Conservation (phyloP, 1,140 invertebrate genomes). For the Cecropterus lyciades region DNA sequence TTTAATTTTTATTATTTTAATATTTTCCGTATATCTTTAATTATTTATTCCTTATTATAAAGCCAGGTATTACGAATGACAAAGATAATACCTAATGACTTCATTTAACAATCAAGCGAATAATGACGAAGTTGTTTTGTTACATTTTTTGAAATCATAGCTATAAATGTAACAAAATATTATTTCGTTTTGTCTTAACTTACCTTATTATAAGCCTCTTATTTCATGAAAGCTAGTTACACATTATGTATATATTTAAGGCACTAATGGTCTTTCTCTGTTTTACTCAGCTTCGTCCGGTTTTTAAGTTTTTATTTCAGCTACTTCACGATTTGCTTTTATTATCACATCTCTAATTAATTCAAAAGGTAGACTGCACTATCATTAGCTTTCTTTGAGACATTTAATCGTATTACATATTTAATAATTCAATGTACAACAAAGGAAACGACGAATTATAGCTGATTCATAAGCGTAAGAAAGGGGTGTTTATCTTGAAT, state of each 20-base stretch:
- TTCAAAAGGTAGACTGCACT: conserved; percentile 23
- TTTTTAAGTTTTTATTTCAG: conserved; percentile 30
- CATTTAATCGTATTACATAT: conserved; percentile 9
- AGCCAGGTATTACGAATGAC: too few species aligned
- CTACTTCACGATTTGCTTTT: conserved; percentile 8
- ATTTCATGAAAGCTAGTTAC: conserved; percentile 6
- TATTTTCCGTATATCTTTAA: too few species aligned
- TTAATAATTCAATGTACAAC: neutral
- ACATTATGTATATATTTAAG: neutral
- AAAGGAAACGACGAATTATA: neutral
- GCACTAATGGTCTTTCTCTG: conserved; percentile 51
- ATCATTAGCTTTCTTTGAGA: neutral
- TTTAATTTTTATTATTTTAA: too few species aligned
- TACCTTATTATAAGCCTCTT: neutral
- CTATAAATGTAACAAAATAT: too few species aligned
- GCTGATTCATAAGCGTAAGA: neutral
- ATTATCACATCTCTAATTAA: conserved; percentile 29
- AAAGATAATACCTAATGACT: too few species aligned
- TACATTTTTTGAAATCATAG: too few species aligned
- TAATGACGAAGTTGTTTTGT: too few species aligned
- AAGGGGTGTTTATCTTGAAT: conserved; percentile 32
- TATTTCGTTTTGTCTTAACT: neutral
- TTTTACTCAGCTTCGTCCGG: conserved; percentile 32
- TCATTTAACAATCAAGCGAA: too few species aligned
- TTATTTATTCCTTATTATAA: too few species aligned